phyloP scores from a whole-genome alignment of 2,113 vertebrate species.

The Clarias batrachus region DNA sequence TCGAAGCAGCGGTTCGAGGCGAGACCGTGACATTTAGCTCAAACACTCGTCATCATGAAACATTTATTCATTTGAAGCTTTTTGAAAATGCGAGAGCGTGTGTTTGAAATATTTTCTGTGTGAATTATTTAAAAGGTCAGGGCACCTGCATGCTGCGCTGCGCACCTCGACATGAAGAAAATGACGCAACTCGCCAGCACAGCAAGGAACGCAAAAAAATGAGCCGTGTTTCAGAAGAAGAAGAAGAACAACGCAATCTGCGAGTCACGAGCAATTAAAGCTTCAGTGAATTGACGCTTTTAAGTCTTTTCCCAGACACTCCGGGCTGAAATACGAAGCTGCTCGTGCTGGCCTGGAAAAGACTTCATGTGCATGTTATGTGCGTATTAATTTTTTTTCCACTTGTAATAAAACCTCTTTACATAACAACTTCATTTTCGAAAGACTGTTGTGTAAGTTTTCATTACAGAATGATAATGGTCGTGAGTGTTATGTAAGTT shows the following conservation, averaged over 20 bases:
- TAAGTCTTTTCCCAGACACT: neutral
- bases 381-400: neutral
- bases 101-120: conserved; percentile 60
- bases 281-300: neutral
- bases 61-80: conserved; percentile 41
- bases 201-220: neutral
- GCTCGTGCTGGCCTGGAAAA: neutral
- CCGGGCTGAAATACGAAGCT: neutral
- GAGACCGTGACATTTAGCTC: conserved; percentile 31
- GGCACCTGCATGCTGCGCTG: conserved; percentile 64
- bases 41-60: conserved; percentile 36
- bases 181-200: neutral
- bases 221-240: neutral
- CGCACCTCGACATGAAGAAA: neutral
- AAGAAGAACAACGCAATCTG: neutral
- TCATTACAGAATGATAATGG: neutral
- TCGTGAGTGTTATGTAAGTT: too few relatives aligned
- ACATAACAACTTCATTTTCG: neutral
- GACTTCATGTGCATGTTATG: neutral
- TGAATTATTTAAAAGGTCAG: conserved; percentile 80
- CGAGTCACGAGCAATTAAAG: neutral
- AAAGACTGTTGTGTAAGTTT: neutral
- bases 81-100: conserved; percentile 19
- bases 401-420: neutral
- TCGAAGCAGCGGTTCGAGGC: neutral